Evolutionary conservation across 2,888 invertebrate genomes (phyloP).

Genomic region (Scotopteryx bipunctaria): DNA sequence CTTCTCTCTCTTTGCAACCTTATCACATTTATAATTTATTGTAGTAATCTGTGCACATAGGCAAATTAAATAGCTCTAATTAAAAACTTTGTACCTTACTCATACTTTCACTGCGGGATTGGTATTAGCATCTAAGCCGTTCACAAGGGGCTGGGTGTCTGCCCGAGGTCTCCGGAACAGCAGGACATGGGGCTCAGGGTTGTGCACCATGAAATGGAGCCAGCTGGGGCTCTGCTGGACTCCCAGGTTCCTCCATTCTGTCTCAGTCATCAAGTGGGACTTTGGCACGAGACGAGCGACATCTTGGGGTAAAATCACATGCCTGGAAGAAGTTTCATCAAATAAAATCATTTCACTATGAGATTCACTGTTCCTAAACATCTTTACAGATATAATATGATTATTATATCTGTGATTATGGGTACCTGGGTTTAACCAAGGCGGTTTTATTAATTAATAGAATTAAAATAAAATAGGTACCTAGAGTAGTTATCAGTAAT

Average conservation of each 20-base stretch:
- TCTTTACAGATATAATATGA: too few species aligned
- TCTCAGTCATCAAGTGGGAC: slow-evolving; percentile 95
- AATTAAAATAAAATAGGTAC: too few species aligned
- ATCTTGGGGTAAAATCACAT: slow-evolving; percentile 94
- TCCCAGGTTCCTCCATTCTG: slow-evolving; percentile 97
- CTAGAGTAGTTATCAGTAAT: too few species aligned
- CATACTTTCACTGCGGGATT: slow-evolving; percentile 63
- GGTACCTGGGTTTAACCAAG: too few species aligned
- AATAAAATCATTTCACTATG: too few species aligned
- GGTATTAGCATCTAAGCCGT: slow-evolving; percentile 60
- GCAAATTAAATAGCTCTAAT: slow-evolving; percentile 2
- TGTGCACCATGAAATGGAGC: slow-evolving; percentile 95
- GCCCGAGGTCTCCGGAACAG: slow-evolving; percentile 87
- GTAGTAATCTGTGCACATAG: neutral
- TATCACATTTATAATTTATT: neutral
- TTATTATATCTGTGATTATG: too few species aligned
- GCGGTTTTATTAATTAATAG: too few species aligned
- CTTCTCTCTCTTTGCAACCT: neutral
- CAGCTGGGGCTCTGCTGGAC: slow-evolving; percentile 95
- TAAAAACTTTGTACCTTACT: slow-evolving; percentile 24
- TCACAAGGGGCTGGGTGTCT: slow-evolving; percentile 56
- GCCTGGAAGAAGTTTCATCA: slow-evolving; percentile 81
- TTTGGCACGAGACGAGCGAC: slow-evolving; percentile 93
- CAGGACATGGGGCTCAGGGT: slow-evolving; percentile 94
- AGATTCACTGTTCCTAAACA: too few species aligned